Base-by-base conservation (phyloP, 2,113 vertebrate species). In the Probosciger aterrimus region DNA sequence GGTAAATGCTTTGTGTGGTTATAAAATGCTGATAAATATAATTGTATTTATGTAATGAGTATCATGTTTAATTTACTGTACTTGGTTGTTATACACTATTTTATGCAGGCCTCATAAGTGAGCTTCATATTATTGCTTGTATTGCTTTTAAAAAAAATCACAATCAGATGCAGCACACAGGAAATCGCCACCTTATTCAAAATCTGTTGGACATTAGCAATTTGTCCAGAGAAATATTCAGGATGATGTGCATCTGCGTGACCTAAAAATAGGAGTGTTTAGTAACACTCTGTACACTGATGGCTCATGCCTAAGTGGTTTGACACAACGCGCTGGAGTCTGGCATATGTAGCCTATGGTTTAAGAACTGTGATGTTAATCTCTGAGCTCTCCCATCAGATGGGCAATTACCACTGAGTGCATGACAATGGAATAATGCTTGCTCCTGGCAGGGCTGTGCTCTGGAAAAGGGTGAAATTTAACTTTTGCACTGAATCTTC, bases 21-120 rank as follows among this genome's bases (percentile, higher is more conserved):
- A 96, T 95, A 97, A 89, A 96, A 96, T 91, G 90, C 92, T 96
- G 92, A 97, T 97, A 97, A 97, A 96, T 97, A 96, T 96, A 97
- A 97, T 95, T 97, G 95, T 97, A 96, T 96, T 97, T 94, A 97
- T 94, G 93, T 95, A 96, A 97, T 97, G 96, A 96, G 86, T 50
- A 96, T 94, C 94, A 96, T 96, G 94, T 96, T 97, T 97, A 97
- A 96, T 97, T 97, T 97, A 93, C 95, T 92, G 82, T 94, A 95
- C 73, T 96, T 95, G 94, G 73, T 94, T 95, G 87, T 90, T 92
- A 93, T 62, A 93, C 75, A 90, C 75, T 84, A 43, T 89, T 95
- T 97, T 95, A 94, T 92, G 92, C 94, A 87, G 94, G 53, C 53
- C 92, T 95, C 90, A 31, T 78, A 91, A 96, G 70, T 4, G 55